Conservation (phyloP, 2,888 invertebrate genomes). For the Volucella inflata region DNA sequence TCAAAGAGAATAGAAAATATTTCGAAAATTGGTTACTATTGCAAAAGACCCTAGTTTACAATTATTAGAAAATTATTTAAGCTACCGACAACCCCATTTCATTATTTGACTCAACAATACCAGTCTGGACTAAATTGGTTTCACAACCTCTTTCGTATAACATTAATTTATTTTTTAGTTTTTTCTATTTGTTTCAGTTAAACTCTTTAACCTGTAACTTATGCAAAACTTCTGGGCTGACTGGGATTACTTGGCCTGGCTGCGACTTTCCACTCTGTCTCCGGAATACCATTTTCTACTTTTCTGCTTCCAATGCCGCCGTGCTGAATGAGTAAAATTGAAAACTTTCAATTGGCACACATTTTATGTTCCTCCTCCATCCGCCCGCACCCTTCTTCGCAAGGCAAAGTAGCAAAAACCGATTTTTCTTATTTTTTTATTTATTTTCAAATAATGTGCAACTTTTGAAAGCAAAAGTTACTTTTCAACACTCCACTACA, state of each 20-base stretch:
- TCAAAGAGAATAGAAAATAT: too few species aligned
- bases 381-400: neutral
- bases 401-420: slow-evolving; percentile 20
- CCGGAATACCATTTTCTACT: slow-evolving; percentile 4
- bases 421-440: neutral
- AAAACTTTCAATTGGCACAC: slow-evolving; percentile 74
- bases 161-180: neutral
- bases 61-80: too few species aligned
- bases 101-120: neutral
- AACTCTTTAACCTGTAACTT: slow-evolving; percentile 42
- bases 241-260: slow-evolving; percentile 16
- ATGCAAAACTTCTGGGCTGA: slow-evolving; percentile 37
- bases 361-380: slow-evolving; percentile 24
- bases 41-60: too few species aligned
- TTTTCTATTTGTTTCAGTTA: slow-evolving; percentile 26
- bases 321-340: slow-evolving; percentile 60
- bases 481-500: slow-evolving; percentile 58
- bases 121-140: slow-evolving; percentile 41
- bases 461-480: slow-evolving; percentile 71
- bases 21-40: too few species aligned
- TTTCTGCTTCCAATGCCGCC: slow-evolving; percentile 35
- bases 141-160: slow-evolving; percentile 15
- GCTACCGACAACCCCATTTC: slow-evolving; percentile 1
- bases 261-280: neutral
- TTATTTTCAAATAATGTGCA: slow-evolving; percentile 20